Evolutionary conservation across 2,113 vertebrate genomes (phyloP).

Genomic region (Pantherophis guttatus): DNA sequence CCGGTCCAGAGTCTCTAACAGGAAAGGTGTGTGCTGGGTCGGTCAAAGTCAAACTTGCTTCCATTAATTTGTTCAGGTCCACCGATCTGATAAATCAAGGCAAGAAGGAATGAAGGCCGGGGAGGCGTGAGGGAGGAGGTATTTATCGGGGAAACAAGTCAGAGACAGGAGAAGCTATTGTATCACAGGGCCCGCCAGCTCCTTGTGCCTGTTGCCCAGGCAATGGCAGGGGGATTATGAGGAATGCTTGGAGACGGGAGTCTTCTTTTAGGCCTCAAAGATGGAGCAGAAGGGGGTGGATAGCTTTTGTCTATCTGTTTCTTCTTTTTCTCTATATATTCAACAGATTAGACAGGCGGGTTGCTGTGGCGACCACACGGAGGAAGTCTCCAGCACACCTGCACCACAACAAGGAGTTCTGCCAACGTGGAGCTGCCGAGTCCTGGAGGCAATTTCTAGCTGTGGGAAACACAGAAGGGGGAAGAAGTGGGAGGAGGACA

Average conservation of each 20-base stretch:
- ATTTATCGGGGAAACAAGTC: conserved; percentile 48
- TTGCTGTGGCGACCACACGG: conserved; percentile 76
- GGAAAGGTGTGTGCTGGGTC: conserved; percentile 18
- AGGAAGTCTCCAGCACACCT: conserved; percentile 76
- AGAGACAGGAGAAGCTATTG: conserved; percentile 65
- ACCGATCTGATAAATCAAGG: background rate
- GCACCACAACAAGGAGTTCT: conserved; percentile 60
- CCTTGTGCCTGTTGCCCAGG: conserved; percentile 76
- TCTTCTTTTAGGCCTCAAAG: conserved; percentile 71
- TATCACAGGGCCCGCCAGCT: conserved; percentile 53
- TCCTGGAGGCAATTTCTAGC: conserved; percentile 49
- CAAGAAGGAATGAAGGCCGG: background rate
- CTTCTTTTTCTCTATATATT: conserved; percentile 69
- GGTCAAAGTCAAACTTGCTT: conserved; percentile 20
- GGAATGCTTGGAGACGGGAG: conserved; percentile 73
- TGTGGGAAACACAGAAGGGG: conserved; percentile 32
- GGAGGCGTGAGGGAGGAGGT: background rate
- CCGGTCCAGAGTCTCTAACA: conserved; percentile 7
- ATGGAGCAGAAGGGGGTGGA: conserved; percentile 74
- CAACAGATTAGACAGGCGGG: conserved; percentile 76
- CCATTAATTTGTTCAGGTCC: conserved; percentile 10
- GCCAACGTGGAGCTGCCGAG: conserved; percentile 54
- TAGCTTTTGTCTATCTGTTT: conserved; percentile 72
- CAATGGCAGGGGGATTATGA: conserved; percentile 73
- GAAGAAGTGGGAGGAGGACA: background rate